A percentile compares a stretch with the other conserved stretches of the same genome.
Conservation (phyloP, 2,888 invertebrate genomes). For the Luperina testacea region DNA sequence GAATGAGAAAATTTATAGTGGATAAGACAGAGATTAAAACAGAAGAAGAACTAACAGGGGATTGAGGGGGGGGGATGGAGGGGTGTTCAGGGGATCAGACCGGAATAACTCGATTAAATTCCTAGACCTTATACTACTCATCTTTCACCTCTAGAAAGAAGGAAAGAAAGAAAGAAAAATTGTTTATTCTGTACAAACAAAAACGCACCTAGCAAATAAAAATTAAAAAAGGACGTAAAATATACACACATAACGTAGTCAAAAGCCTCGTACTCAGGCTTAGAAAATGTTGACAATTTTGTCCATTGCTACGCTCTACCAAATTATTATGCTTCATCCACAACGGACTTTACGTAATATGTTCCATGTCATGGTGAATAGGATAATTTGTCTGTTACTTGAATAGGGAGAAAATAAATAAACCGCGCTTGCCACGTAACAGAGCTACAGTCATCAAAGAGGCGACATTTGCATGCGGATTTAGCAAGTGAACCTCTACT, state of each 20-base stretch:
- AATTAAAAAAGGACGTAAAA: no score
- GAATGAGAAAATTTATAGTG: no score
- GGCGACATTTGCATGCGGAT: neutral
- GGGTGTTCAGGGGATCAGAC: no score
- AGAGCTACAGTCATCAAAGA: neutral
- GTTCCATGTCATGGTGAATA: neutral
- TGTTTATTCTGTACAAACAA: no score
- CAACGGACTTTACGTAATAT: neutral
- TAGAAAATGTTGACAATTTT: no score
- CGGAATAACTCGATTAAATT: neutral
- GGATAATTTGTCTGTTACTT: neutral
- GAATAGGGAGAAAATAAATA: neutral
- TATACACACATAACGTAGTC: no score
- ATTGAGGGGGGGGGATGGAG: no score
- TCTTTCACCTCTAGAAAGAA: neutral
- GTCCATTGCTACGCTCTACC: neutral
- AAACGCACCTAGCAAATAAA: no score
- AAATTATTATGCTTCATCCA: neutral
- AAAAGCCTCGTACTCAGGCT: no score
- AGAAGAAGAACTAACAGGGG: no score
- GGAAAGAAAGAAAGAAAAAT: no score
- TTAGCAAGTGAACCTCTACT: neutral
- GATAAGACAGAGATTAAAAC: no score
- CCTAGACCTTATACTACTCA: neutral
- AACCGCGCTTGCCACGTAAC: neutral